Evolutionary conservation across 2,888 invertebrate genomes (phyloP).

Genomic region (Diaperis boleti): DNA sequence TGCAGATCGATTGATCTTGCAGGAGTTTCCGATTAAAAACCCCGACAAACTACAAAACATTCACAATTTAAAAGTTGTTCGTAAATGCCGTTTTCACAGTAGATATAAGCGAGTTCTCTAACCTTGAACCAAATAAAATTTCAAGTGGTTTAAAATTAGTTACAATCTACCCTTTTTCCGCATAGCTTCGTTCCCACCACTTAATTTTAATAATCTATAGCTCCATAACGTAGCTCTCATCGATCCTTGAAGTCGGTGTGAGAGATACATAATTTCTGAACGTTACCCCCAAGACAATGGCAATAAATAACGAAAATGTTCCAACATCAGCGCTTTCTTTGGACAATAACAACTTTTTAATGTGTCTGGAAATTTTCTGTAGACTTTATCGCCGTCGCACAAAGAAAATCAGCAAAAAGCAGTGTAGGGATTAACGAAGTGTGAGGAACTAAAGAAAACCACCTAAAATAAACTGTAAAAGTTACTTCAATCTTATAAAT

Average conservation of each 20-base stretch:
- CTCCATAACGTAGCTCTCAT: slow-evolving; percentile 6
- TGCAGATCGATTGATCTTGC: neutral
- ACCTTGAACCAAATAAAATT: slow-evolving; percentile 25
- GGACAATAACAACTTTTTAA: slow-evolving; percentile 4
- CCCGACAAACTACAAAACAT: neutral
- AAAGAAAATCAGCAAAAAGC: neutral
- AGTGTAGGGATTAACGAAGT: neutral
- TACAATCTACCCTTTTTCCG: slow-evolving; percentile 25
- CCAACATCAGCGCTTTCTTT: neutral
- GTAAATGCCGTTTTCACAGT: neutral
- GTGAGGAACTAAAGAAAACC: too few relatives aligned
- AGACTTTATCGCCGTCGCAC: neutral
- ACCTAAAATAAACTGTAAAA: too few relatives aligned
- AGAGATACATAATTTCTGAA: neutral
- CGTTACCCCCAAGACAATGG: neutral
- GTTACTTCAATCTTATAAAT: too few relatives aligned
- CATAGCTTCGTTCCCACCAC: slow-evolving; percentile 3
- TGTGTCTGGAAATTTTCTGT: neutral
- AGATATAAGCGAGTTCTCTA: neutral
- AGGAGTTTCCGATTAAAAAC: neutral
- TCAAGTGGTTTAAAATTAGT: slow-evolving; percentile 23
- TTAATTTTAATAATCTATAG: slow-evolving; percentile 34
- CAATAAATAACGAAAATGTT: slow-evolving; percentile 14
- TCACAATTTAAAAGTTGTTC: neutral
- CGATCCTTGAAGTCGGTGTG: slow-evolving; percentile 7